Evolutionary conservation across 1,140 invertebrate species (phyloP), one percentile per base, ranked within the genome.

Genomic region (Cydia strobilella): DNA sequence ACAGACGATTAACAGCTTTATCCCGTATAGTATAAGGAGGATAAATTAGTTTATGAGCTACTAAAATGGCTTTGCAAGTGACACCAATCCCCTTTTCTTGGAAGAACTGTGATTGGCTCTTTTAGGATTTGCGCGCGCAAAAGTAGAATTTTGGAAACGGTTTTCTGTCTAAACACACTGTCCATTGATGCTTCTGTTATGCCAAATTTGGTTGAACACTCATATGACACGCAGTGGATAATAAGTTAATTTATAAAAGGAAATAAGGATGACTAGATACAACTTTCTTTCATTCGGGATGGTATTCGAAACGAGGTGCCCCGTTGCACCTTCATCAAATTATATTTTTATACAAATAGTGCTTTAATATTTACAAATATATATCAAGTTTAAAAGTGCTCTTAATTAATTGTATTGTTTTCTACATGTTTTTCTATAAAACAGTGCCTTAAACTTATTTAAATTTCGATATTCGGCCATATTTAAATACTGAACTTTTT

Each of bases 71-170:
- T 69, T n/a, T 39, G 65, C 31, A 18, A 7, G 23, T 69, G 27
- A 69, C 35, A 69, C 65, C 65, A 42, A 69, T 31, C 65, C 86
- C 83, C 81, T 83, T 85, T 86, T 88, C 80, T 78, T 79, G 74
- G 75, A 72, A 78, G 74, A 76, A 76, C 79, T 79, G 77, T 77
- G 80, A 90, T 88, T 90, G 86, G 86, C 82, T 74, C 75, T 80
- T 82, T 82, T 72, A 48, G 23, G 59, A 66, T 75, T 75, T 88
- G 84, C 86, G 88, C 88, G 88, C 87, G 86, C 86, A 88, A 74
- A 23, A 71, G 62, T 59, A 15, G 6, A 20, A 35, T 4, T 15
- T 20, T 27, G 23, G 51, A 15, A 27, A 25, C 35, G 39, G 35
- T 31, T 18, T 69, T 73, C 73, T 18, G 35, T 6, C 18, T 12